Base-by-base conservation (phyloP, 2,888 invertebrate genomes). In the Dasysyrphus tricinctus region DNA sequence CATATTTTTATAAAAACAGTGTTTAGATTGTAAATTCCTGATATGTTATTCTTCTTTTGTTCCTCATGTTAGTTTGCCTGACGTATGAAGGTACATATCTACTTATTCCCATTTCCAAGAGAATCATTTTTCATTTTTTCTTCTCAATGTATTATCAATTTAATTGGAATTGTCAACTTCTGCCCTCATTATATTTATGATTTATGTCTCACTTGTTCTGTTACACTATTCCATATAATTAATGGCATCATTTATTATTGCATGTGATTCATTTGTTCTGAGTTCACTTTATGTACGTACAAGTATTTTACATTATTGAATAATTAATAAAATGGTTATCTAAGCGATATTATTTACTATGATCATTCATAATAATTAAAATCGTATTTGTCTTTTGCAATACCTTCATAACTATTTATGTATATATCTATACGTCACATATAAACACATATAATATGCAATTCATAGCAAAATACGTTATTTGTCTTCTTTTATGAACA, bases 291-390 rank as follows among this genome's bases (percentile, higher is more conserved):
- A 63, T 47, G 32, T 44, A 61, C 24, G 11, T 3, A 44, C 37
- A 63, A 47, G 14, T 29, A 42, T 61, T 42, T 61, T 42, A 61
- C 61, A 5, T 29, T 37, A 11, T 63, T 44, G 44, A 63, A 63
- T 74, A 82, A 73, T 78, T 78, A 73, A 69, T 67, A 47, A 57
- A 61, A 74, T 54, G n/a, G 19, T 63, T 57, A 54, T 63, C 63
- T 63, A 63, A 78, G 51, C 47, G 42, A 84, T 80, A 32, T 69
- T 49, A 80, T 80, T 80, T 80, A 42, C 63, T 75, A 83, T 70
- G 69, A 79, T 56, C 74, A 65, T 72, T 61, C 37, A 57, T 51
- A 69, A 69, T 63, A 79, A 83, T 79, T 83, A 69, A 70, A 79
- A 51, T 56, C 16, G 57, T 76, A 80, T 76, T 76, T 70, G 70